Evolutionary conservation across 1,140 invertebrate genomes (phyloP).

Genomic region (Pseudomyrmex pallidus): DNA sequence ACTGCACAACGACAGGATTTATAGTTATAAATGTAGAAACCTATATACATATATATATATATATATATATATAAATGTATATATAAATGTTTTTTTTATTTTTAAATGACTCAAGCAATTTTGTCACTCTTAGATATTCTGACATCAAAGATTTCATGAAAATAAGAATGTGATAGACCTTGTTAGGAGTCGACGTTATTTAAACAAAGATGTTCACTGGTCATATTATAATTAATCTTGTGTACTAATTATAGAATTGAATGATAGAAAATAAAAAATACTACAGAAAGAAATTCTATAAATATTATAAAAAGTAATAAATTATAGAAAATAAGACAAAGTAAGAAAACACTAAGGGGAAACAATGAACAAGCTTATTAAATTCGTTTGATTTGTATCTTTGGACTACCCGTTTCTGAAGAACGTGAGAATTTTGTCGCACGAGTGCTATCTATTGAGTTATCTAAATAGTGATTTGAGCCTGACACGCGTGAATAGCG

Average conservation of each 20-base stretch:
- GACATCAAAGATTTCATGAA: slow-evolving; percentile 4
- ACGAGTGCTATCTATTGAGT: slow-evolving; percentile 69
- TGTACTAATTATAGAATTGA: neutral
- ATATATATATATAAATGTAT: neutral
- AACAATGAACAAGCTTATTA: slow-evolving; percentile 4
- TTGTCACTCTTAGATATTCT: neutral
- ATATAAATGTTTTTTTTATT: slow-evolving; percentile 11
- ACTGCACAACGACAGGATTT: slow-evolving; percentile 33
- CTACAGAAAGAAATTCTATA: no score
- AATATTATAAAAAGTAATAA: no score
- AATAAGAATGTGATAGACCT: neutral
- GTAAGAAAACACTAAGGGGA: neutral
- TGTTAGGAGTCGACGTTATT: neutral
- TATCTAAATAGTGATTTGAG: slow-evolving; percentile 72
- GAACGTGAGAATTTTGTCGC: slow-evolving; percentile 26
- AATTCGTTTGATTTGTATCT: slow-evolving; percentile 24
- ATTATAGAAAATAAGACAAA: neutral
- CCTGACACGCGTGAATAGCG: slow-evolving; percentile 64
- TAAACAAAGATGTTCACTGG: neutral
- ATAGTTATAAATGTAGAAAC: slow-evolving; percentile 48
- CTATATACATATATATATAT: neutral
- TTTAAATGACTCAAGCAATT: neutral
- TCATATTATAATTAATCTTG: neutral
- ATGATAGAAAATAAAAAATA: no score
- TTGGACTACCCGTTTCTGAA: neutral